Conservation (phyloP, 2,113 vertebrate genomes). For the Camarhynchus parvulus region DNA sequence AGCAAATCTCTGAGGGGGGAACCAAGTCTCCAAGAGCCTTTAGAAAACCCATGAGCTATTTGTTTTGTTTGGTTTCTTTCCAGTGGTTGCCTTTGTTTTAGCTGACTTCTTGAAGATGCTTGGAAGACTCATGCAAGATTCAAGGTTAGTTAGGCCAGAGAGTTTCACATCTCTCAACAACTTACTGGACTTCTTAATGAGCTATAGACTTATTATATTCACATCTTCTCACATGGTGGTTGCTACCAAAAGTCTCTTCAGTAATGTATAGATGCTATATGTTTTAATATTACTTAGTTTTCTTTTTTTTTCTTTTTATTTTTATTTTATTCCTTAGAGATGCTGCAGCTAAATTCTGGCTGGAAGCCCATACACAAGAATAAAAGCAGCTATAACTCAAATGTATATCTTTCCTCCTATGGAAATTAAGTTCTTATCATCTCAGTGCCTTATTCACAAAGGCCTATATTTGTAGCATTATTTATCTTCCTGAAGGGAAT, state of each 20-base stretch:
- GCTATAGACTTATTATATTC: not conserved
- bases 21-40: not conserved
- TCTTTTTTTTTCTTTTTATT: not conserved
- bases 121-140: not conserved
- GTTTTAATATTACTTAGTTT: not conserved
- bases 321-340: not conserved
- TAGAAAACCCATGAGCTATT: not conserved
- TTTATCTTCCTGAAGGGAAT: slow-evolving; percentile 10
- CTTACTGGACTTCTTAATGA: not conserved
- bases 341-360: not conserved
- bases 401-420: not conserved
- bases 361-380: not conserved
- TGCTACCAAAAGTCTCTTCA: not conserved
- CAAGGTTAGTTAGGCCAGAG: not conserved
- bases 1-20: not conserved
- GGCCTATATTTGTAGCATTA: not conserved
- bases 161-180: not conserved
- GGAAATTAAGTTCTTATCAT: slow-evolving; percentile 20
- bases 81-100: not conserved
- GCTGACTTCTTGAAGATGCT: not conserved
- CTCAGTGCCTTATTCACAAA: not conserved
- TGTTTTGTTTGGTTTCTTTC: not conserved
- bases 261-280: not conserved
- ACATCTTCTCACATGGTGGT: not conserved
- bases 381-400: not conserved